Base-by-base conservation (phyloP, 2,888 invertebrate genomes). In the Dione vanillae region DNA sequence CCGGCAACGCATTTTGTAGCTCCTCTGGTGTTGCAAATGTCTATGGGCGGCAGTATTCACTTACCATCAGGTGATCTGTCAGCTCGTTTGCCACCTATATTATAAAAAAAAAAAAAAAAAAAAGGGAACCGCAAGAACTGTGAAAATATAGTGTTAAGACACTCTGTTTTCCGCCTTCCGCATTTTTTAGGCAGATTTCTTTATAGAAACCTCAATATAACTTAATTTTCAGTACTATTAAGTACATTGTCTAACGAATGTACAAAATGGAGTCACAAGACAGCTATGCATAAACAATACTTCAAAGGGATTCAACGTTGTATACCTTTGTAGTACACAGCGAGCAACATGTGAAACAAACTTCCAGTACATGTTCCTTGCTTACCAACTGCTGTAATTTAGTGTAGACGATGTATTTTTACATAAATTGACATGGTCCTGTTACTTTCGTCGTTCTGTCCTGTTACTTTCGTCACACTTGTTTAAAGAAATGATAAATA, bases 211-310 rank as follows among this genome's bases (percentile, higher is more conserved):
- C 27, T n/a, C n/a, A n/a, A 19, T 20, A 8, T 14, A 43, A 59
- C 14, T 19, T 19, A 41, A n/a, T 5, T 20, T 27, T 43, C 59
- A n/a, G 41, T 14, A n/a, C 11, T 8, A 41, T 43, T 14, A 43
- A 43, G 27, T 43, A 20, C 27, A 43, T 3, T 12, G 43, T 59
- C 59, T 43, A 59, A 59, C 14, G 14, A 43, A 20, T 59, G 20
- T 59, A 59, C 59, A 43, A 49, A 59, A 16, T 41, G 12, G 59
- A 59, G 41, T 27, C 43, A 54, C 27, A 12, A 20, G 20, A 59
- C 19, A 59, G 43, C 37, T 56, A 56, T 56, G 37, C 43, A 43
- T 43, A 59, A 59, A 59, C 41, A 56, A 43, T 43, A 59, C 59
- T 59, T 59, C 59, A 43, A 43, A 43, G 59, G 43, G 0, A 9